Evolutionary conservation across 2,888 invertebrate species (phyloP), one percentile per base, ranked within the genome.

Genomic region (Athalia rosae): DNA sequence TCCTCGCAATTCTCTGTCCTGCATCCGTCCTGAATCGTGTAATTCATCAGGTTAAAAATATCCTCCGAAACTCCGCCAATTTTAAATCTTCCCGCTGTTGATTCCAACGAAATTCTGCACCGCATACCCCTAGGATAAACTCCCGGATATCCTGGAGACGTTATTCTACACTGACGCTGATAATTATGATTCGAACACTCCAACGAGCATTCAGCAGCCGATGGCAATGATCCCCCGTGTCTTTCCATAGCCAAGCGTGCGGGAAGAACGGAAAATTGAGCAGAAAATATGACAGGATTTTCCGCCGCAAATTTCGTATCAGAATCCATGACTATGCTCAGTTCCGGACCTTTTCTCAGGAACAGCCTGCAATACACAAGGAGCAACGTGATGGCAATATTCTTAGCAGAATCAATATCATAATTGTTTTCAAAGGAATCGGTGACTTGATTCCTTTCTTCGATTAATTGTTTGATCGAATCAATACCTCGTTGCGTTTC

Each of bases 231-330:
- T 11, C 83, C 84, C n/a, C 84, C 84, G 76, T 87, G 83, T 7
- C 87, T 82, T 56, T 87, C 86, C 63, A 80, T 78, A 5, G 84
- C 84, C 41, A 86, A 76, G 11, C 84, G 82, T 0, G 82, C 80
- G 4, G 86, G 86, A 9, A 87, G 79, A 13, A 87, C 82, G 9
- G 87, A 87, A 63, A 85, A 87, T 71, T 87, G 87, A 0, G 87
- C 87, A 43, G 86, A 87, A 80, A 87, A 87, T 59, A 87, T 86
- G 13, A 87, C 87, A 4, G 87, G 87, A 71, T 87, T 87, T 48
- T 84, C 84, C 3, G 85, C 86, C 13, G 87, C 87, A 76, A 87
- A 87, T 15, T 82, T 83, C 11, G 78, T 82, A 67, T 87, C 87
- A 4, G 87, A 87, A 67, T 84, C 84, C 83, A 87, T 84, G 6